These are phyloP conservation scores for Myoxocephalus aenaeus DNA, from an alignment of 2,797 vertebrate species.

Conservation along the genomic window DNA sequence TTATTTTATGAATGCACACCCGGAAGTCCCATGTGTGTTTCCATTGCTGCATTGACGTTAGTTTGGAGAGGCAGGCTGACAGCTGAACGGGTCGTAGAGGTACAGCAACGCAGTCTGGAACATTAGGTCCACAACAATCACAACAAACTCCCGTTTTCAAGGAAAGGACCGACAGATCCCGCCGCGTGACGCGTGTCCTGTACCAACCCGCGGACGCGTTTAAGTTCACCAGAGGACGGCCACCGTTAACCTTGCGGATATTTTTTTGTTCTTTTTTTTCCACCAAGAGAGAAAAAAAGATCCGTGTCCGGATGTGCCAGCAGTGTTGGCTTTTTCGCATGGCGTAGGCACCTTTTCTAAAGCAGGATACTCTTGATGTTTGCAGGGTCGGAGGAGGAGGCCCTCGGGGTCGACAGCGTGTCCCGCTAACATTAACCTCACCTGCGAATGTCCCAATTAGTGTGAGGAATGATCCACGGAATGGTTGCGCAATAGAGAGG, in stretches of 20 bases:
- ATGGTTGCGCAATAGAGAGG: constrained; percentile 72
- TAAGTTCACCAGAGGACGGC: constrained; percentile 28
- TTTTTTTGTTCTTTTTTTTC: constrained; percentile 24
- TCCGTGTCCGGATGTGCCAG: constrained; percentile 76
- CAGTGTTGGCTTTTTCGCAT: constrained; percentile 68
- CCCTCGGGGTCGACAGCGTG: constrained; percentile 66
- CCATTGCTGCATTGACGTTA: background rate
- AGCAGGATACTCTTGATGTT: constrained; percentile 67
- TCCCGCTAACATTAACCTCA: constrained; percentile 23
- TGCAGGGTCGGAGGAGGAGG: constrained; percentile 70
- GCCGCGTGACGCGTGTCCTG: background rate
- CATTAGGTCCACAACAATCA: constrained; percentile 27
- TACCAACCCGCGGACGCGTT: constrained; percentile 17
- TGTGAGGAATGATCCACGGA: constrained; percentile 44
- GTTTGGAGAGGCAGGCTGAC: constrained; percentile 72
- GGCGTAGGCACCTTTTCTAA: constrained; percentile 78
- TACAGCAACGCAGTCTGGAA: constrained; percentile 54
- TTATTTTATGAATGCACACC: constrained; percentile 24
- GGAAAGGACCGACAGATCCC: constrained; percentile 29
- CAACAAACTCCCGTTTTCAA: constrained; percentile 31
- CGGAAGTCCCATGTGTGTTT: background rate
- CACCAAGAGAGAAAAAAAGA: constrained; percentile 43
- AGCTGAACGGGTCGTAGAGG: constrained; percentile 75
- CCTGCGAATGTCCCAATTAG: constrained; percentile 9
- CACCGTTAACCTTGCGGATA: constrained; percentile 53